phyloP scores from a whole-genome alignment of 1,140 invertebrate genomes.

The Berghia stephanieae region DNA sequence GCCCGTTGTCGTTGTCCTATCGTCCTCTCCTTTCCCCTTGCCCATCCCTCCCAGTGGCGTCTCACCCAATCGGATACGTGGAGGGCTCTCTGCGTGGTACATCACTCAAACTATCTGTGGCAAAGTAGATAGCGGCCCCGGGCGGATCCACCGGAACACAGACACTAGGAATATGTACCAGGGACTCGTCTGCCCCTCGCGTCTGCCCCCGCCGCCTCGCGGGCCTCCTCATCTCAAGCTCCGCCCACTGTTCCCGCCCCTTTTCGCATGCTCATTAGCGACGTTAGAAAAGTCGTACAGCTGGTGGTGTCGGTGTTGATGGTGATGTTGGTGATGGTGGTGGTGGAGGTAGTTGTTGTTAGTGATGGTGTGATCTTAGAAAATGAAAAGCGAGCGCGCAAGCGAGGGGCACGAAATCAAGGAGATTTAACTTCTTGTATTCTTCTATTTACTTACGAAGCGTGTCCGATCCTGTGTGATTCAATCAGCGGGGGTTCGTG shows the following conservation, averaged over 20 bases:
- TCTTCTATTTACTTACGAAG: no score
- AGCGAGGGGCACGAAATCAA: no score
- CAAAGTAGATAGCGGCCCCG: background rate
- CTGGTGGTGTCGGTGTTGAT: background rate
- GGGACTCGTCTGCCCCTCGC: background rate
- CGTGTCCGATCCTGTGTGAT: no score
- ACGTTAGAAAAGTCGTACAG: background rate
- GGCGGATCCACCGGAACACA: conserved; percentile 9
- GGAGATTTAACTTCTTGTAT: no score
- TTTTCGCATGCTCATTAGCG: background rate
- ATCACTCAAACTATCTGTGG: conserved; percentile 23
- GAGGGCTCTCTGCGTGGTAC: background rate
- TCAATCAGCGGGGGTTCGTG: no score
- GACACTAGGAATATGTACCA: background rate
- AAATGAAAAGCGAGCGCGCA: background rate
- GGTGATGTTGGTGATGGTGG: background rate
- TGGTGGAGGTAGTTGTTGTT: background rate
- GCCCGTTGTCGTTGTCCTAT: no score
- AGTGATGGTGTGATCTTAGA: background rate
- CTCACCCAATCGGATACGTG: conserved; percentile 19
- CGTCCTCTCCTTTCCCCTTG: background rate
- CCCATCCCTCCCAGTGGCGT: background rate
- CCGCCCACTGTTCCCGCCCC: background rate
- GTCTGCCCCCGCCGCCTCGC: background rate
- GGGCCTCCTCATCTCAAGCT: background rate